These are phyloP conservation scores for Schizaphis graminum DNA, from an alignment of 2,888 invertebrate genomes.

Conservation along the genomic window DNA sequence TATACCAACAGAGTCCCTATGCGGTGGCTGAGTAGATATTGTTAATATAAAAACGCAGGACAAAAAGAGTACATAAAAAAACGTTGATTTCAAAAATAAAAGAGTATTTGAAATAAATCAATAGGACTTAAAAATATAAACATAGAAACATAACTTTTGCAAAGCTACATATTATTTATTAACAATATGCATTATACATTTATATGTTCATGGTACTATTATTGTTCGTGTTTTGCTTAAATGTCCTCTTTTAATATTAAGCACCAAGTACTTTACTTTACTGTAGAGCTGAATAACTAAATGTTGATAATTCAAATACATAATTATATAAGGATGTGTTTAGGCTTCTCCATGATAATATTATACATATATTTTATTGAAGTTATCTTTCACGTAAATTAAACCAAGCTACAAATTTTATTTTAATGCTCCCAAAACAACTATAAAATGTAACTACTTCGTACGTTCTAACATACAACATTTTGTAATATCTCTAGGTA, in stretches of 20 bases:
- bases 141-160: too few species aligned
- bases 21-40: background rate
- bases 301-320: background rate
- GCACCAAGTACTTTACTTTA: background rate
- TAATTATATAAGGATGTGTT: background rate
- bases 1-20: background rate
- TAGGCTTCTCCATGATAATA: background rate
- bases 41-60: background rate
- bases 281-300: background rate
- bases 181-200: background rate
- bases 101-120: background rate
- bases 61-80: background rate
- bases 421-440: conserved; percentile 33
- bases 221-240: background rate
- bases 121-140: background rate
- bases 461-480: conserved; percentile 20
- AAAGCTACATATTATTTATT: background rate
- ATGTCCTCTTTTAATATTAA: background rate
- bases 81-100: background rate
- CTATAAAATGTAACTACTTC: conserved; percentile 39
- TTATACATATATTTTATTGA: background rate
- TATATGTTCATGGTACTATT: background rate
- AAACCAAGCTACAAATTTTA: conserved; percentile 2
- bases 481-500: conserved; percentile 6
- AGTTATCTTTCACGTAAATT: conserved; percentile 29